Percentiles rank a stretch among this genome's conserved stretches.
phyloP scores from a whole-genome alignment of 2,113 vertebrate species.

The Rallus limicola region DNA sequence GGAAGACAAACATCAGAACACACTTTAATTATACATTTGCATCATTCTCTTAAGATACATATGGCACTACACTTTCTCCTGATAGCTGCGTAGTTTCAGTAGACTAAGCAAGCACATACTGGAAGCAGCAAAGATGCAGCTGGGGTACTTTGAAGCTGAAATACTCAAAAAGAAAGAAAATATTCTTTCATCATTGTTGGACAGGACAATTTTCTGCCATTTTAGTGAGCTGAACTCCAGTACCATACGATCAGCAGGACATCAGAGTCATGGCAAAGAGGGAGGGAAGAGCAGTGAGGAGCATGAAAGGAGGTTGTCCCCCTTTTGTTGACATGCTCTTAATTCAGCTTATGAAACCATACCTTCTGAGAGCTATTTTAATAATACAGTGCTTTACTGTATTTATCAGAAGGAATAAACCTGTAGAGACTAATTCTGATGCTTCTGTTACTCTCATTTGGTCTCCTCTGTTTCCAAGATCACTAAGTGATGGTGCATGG shows the following conservation, averaged over 20 bases:
- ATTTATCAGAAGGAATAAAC: background rate
- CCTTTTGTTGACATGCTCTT: background rate
- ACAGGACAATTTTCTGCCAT: background rate
- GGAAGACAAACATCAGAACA: background rate
- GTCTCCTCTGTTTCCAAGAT: background rate
- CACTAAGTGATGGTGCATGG: background rate
- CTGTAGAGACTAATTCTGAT: background rate
- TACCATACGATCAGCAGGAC: background rate
- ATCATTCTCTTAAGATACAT: background rate
- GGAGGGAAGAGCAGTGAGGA: background rate
- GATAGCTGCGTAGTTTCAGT: background rate
- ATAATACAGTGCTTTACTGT: background rate
- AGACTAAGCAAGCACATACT: background rate
- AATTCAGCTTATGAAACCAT: background rate
- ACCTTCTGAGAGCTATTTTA: background rate
- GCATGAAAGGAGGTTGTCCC: background rate
- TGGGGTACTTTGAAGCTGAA: background rate
- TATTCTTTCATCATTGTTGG: background rate
- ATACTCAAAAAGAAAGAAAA: background rate
- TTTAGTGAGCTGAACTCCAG: background rate
- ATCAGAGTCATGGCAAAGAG: background rate
- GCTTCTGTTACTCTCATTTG: background rate
- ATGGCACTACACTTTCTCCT: background rate
- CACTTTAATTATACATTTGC: background rate
- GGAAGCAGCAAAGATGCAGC: background rate